These are phyloP conservation scores for Threskiornis aethiopicus DNA, from an alignment of 2,797 vertebrate genomes.

Conservation along the genomic window DNA sequence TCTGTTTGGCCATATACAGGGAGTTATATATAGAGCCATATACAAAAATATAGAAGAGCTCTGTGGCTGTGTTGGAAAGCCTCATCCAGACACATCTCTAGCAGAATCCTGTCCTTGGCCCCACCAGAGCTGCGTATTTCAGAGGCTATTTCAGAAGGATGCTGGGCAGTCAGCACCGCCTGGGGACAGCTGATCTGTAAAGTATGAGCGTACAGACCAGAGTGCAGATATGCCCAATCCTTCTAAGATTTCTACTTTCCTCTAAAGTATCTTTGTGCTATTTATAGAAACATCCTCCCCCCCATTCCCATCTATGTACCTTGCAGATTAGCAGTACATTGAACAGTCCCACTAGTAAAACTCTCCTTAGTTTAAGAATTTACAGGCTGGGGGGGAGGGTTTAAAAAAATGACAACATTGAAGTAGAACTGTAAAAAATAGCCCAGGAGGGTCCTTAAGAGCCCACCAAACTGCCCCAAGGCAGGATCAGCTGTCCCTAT, in stretches of 20 bases:
- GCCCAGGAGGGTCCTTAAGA: background rate
- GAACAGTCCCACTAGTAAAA: background rate
- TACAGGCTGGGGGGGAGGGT: rapidly evolving
- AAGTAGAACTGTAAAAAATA: background rate
- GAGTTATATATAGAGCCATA: background rate
- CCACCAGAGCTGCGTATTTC: background rate
- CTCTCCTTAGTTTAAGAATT: background rate
- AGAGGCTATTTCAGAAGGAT: background rate
- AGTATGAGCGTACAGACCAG: background rate
- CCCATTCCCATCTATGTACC: background rate
- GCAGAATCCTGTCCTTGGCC: background rate
- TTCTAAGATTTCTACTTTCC: background rate
- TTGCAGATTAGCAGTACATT: background rate
- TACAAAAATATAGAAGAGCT: background rate
- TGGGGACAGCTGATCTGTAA: background rate
- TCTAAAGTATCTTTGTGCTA: background rate
- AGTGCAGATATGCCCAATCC: background rate
- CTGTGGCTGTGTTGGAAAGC: background rate
- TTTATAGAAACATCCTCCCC: rapidly evolving
- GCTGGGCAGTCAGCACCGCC: background rate
- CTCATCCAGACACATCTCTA: background rate
- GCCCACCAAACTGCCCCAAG: background rate
- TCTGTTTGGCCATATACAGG: background rate
- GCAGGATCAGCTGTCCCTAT: background rate
- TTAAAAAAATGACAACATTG: background rate